These are phyloP conservation scores for Lypha dubia DNA, from an alignment of 2,888 invertebrate species.

Conservation along the genomic window DNA sequence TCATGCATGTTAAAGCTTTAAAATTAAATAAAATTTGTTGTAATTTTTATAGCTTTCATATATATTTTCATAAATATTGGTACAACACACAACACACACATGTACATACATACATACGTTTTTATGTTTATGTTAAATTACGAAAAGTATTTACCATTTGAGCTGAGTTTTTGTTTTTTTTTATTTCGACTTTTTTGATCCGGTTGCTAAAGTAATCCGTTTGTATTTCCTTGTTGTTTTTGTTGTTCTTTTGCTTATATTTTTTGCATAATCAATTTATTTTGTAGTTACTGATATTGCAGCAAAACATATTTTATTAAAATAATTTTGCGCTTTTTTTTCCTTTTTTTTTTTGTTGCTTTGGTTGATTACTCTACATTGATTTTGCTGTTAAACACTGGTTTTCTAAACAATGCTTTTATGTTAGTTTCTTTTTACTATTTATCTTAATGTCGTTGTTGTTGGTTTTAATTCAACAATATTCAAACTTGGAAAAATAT, in stretches of 20 bases:
- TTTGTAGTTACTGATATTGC: constrained; percentile 46
- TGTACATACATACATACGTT: too few species aligned
- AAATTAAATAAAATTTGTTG: neutral
- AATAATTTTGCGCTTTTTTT: constrained; percentile 9
- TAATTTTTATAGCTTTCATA: neutral
- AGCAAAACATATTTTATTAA: constrained; percentile 44
- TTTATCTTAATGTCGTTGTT: neutral
- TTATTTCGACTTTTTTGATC: constrained; percentile 15
- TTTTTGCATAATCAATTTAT: constrained; percentile 48
- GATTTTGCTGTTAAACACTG: constrained; percentile 51
- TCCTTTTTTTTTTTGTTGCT: neutral
- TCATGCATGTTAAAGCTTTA: too few species aligned
- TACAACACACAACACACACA: too few species aligned
- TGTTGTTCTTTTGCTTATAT: constrained; percentile 29
- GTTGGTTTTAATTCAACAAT: constrained; percentile 1
- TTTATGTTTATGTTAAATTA: constrained; percentile 18
- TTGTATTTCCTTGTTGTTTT: constrained; percentile 48
- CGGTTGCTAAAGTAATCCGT: constrained; percentile 47
- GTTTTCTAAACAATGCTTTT: constrained; percentile 63
- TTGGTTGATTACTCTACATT: constrained; percentile 29
- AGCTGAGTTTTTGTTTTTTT: neutral
- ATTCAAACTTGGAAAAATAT: constrained; percentile 13
- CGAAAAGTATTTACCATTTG: constrained; percentile 55
- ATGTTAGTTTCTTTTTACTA: constrained; percentile 34
- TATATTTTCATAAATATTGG: neutral